A percentile compares a stretch with the other conserved stretches of the same genome.
These are phyloP conservation scores for Gymnopithys bicolor DNA, from an alignment of 2,797 vertebrate species.

Conservation along the genomic window DNA sequence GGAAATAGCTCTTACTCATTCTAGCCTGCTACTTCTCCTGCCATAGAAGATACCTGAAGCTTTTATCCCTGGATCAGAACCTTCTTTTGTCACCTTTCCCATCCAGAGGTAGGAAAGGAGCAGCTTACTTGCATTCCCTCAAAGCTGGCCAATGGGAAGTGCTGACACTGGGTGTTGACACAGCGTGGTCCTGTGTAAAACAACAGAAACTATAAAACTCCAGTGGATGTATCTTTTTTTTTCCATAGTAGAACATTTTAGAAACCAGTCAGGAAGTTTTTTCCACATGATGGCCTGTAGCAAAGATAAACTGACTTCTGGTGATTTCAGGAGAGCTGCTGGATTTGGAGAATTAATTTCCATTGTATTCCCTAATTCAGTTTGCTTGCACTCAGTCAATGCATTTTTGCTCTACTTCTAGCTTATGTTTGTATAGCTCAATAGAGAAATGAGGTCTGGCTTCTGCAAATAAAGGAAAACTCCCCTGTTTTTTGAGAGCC, in stretches of 20 bases:
- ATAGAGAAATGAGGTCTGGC: background rate
- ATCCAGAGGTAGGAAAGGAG: background rate
- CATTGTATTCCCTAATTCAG: background rate
- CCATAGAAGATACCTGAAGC: background rate
- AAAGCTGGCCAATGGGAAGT: background rate
- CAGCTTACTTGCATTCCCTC: background rate
- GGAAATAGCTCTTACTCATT: background rate
- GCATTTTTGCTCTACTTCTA: background rate
- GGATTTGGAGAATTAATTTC: background rate
- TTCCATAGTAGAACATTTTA: background rate
- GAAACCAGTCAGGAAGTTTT: background rate
- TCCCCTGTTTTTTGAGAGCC: background rate
- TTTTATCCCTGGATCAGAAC: background rate
- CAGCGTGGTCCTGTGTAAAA: background rate
- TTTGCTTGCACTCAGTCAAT: background rate
- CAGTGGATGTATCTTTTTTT: rapidly evolving
- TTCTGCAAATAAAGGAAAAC: background rate
- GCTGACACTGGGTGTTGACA: background rate
- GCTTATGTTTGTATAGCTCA: background rate
- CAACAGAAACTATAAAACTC: background rate
- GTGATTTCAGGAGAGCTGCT: background rate
- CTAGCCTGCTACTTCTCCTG: background rate
- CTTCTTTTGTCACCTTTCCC: background rate
- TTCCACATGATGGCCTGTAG: background rate
- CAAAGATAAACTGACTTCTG: conserved; percentile 4